phyloP scores from a whole-genome alignment of 1,140 invertebrate genomes.

The Radopholus similis region DNA sequence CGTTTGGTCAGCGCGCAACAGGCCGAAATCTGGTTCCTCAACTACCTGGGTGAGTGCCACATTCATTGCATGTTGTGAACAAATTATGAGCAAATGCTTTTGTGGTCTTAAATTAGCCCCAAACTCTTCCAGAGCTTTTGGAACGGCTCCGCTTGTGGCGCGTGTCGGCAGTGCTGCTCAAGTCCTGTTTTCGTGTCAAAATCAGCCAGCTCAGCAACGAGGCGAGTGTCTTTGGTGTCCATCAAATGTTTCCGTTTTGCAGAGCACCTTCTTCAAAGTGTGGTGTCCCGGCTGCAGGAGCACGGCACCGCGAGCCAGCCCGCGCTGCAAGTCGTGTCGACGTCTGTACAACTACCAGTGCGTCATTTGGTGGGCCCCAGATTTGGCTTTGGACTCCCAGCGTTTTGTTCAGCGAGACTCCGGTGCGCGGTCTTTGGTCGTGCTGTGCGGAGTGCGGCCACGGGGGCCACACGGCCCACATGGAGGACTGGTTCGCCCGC shows the following conservation, averaged over 20 bases:
- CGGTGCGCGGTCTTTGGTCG: constrained; percentile 14
- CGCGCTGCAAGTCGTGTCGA: constrained; percentile 6
- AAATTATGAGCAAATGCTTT: neutral
- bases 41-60: constrained; percentile 28
- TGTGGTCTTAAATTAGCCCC: neutral
- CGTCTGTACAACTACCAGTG: constrained; percentile 14
- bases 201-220: constrained; percentile 37
- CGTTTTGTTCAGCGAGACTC: constrained; percentile 14
- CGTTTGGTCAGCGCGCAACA: constrained; percentile 14
- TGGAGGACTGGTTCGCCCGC: constrained; percentile 24
- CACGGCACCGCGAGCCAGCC: constrained; percentile 8
- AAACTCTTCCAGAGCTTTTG: constrained; percentile 20
- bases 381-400: constrained; percentile 9
- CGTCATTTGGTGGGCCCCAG: constrained; percentile 6
- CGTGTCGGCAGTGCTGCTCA: constrained; percentile 18
- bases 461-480: constrained; percentile 12
- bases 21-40: constrained; percentile 20
- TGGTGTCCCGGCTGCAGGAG: constrained; percentile 11
- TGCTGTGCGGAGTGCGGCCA: constrained; percentile 13
- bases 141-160: constrained; percentile 27
- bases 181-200: constrained; percentile 20
- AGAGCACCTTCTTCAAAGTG: constrained; percentile 21
- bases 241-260: neutral
- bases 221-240: constrained; percentile 3
- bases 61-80: neutral